phyloP scores from a whole-genome alignment of 2,888 invertebrate species.

The Erebia aethiops region DNA sequence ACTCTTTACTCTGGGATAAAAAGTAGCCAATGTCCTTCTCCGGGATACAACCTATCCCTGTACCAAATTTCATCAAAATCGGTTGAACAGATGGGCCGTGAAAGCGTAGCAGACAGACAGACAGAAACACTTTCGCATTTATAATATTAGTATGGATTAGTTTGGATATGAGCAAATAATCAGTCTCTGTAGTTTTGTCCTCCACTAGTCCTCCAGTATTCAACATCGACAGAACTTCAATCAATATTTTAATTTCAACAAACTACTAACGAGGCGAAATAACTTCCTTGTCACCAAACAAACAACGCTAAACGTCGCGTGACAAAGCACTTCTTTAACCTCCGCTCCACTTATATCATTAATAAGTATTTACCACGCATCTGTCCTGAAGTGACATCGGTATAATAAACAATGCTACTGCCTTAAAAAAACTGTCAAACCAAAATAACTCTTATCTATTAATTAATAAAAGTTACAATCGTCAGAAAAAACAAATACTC shows the following conservation, averaged over 20 bases:
- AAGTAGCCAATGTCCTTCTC: no score
- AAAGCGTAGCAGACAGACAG: no score
- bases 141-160: no score
- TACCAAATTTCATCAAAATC: no score
- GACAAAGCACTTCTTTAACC: constrained; percentile 30
- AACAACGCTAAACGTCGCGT: constrained; percentile 27
- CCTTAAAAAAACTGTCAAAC: constrained; percentile 3
- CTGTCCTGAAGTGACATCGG: constrained; percentile 48
- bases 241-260: constrained; percentile 12
- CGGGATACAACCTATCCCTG: no score
- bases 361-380: constrained; percentile 44
- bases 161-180: no score
- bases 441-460: constrained; percentile 6
- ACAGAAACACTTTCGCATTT: no score
- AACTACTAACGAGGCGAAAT: constrained; percentile 23
- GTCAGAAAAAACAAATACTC: neutral
- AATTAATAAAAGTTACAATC: constrained; percentile 7
- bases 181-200: neutral
- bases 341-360: constrained; percentile 41
- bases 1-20: no score
- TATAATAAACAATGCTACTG: constrained; percentile 43
- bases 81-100: no score
- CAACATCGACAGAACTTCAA: constrained; percentile 1
- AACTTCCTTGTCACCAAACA: constrained; percentile 32
- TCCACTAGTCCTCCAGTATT: neutral